Evolutionary conservation across 2,888 invertebrate genomes (phyloP).

Genomic region (Drosophila dives): DNA sequence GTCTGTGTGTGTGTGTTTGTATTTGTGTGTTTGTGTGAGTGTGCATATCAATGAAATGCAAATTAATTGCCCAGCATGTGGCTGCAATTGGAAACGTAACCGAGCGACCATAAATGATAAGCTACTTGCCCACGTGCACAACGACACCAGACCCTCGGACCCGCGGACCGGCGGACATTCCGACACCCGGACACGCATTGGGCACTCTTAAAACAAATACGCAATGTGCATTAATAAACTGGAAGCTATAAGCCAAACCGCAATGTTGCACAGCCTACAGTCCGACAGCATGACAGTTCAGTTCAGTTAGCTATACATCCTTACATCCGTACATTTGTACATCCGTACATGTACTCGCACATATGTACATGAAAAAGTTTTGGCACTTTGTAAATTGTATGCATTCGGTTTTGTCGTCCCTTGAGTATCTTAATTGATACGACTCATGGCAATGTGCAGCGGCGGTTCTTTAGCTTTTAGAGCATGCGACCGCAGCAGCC

Average conservation of each 20-base stretch:
- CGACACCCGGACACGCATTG: neutral
- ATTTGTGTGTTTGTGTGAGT: conserved; percentile 39
- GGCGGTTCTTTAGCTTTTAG: conserved; percentile 69
- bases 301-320: neutral
- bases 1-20: conserved; percentile 6
- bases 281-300: neutral
- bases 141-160: conserved; percentile 14
- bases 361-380: conserved; percentile 25
- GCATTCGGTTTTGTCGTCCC: conserved; percentile 44
- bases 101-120: conserved; percentile 56
- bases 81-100: conserved; percentile 62
- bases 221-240: conserved; percentile 60
- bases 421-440: conserved; percentile 69
- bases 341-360: neutral
- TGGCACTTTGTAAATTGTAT: conserved; percentile 46
- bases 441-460: conserved; percentile 27
- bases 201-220: conserved; percentile 40
- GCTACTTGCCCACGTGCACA: conserved; percentile 41
- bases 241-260: conserved; percentile 67
- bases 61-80: conserved; percentile 74
- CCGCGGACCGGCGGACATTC: neutral
- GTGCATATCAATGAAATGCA: conserved; percentile 78
- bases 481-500: conserved; percentile 59
- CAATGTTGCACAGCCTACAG: conserved; percentile 45
- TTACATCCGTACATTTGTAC: neutral